These are phyloP conservation scores for Anhinga anhinga DNA, from an alignment of 2,113 vertebrate genomes.

Conservation along the genomic window DNA sequence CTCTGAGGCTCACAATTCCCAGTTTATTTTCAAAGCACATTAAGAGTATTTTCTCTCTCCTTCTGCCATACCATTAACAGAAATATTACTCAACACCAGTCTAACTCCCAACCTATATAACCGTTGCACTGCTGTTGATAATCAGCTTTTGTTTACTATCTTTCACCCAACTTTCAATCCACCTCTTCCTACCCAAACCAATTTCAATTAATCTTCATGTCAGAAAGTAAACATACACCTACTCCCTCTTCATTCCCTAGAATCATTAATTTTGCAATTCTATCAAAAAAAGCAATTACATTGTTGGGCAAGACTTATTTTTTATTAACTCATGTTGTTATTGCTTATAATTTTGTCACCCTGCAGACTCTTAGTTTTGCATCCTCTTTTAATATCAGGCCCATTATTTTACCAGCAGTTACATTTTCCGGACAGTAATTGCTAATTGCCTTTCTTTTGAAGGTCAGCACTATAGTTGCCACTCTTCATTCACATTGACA, in stretches of 20 bases:
- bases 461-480: not conserved
- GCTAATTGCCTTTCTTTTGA: not conserved
- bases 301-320: not conserved
- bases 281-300: constrained; percentile 8
- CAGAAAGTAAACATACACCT: not conserved
- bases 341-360: not conserved
- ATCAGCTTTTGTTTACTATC: not conserved
- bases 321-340: constrained; percentile 1
- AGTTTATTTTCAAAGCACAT: constrained; percentile 23
- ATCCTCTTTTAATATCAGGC: not conserved
- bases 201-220: constrained; percentile 23
- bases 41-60: not conserved
- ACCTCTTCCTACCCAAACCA: not conserved
- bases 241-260: not conserved
- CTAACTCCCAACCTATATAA: not conserved
- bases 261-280: constrained; percentile 27
- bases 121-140: not conserved
- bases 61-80: not conserved
- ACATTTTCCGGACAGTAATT: not conserved
- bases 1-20: not conserved
- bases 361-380: not conserved
- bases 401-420: constrained; percentile 10
- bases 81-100: not conserved
- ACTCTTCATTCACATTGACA: not conserved
- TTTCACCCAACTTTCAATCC: not conserved